Evolutionary conservation across 2,113 vertebrate genomes (phyloP), one percentile per base, ranked within the genome.

Genomic region (Catagonus wagneri): DNA sequence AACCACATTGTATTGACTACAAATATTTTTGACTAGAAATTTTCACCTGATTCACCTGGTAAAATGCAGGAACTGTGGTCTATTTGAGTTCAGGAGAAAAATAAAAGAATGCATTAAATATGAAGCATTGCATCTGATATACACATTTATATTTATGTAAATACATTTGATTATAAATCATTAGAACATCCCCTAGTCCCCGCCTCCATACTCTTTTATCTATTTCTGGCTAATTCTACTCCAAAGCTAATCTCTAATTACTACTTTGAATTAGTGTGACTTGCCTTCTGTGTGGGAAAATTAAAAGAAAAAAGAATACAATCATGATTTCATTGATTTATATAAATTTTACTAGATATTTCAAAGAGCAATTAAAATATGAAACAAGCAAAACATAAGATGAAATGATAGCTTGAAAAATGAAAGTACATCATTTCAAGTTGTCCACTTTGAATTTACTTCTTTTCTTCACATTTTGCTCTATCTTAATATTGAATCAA

Each of bases 331-430:
- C 23, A 63, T 44, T 93, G 36, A 68, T 89, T 63, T 65, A 75
- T 66, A 66, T 84, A 58, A 87, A 83, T 66, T 90, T 95, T 93
- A 69, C 58, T 60, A 80, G 6, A 79, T 39, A 78, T 78, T 76
- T 12, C 27, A 89, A 93, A 78, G 14, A 71, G 16, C 50, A 90
- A 79, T 36, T 72, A 56, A 93, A 75, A 3, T 91, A 4, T 87
- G 52, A 69, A 93, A 83, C 74, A 52, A 91, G 29, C 20, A 96
- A 95, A 93, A 58, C 12, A 12, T 39, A 94, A 97, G 34, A 19
- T 96, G 78, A 93, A 65, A 84, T 83, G 29, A 95, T 75, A 86
- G 68, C 25, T 0, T 0, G 65, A 95, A 56, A 75, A 97, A 96
- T 58, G 72, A 85, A 95, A 60, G 7, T 19, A 34, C 4, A 0